These are phyloP conservation scores for Cyrtonyx montezumae DNA, from an alignment of 2,113 vertebrate species.

Conservation along the genomic window DNA sequence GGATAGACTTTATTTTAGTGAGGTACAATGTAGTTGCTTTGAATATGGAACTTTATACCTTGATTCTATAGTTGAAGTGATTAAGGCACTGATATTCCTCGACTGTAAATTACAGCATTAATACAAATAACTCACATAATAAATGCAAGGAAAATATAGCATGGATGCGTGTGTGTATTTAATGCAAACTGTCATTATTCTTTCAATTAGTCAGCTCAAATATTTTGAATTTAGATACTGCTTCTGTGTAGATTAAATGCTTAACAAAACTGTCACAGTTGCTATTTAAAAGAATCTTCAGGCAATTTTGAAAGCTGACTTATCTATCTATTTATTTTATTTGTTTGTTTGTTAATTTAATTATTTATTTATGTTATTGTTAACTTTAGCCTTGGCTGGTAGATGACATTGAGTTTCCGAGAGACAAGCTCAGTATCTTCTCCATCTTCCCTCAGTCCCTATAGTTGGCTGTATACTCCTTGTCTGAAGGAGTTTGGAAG, in stretches of 20 bases:
- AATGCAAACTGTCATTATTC: neutral
- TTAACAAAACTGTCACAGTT: neutral
- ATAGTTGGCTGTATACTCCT: neutral
- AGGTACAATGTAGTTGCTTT: neutral
- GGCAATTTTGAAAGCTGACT: neutral
- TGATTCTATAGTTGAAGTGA: neutral
- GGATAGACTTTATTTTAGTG: neutral
- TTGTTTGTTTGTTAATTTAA: too few species aligned
- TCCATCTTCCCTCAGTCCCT: neutral
- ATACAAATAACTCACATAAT: neutral
- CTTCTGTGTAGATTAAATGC: neutral
- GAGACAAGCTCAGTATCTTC: neutral
- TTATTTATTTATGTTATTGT: too few species aligned
- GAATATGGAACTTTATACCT: neutral
- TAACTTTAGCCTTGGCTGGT: neutral
- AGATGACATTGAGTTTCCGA: neutral
- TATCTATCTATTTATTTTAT: too few species aligned
- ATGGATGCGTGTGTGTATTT: neutral
- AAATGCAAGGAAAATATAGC: neutral
- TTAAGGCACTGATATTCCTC: neutral
- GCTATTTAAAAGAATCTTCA: neutral
- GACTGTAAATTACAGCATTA: neutral
- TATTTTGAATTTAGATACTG: neutral
- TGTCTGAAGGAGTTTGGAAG: neutral
- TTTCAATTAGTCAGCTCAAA: neutral